These are phyloP conservation scores for Allygus modestus DNA, from an alignment of 2,888 invertebrate genomes.

Conservation along the genomic window DNA sequence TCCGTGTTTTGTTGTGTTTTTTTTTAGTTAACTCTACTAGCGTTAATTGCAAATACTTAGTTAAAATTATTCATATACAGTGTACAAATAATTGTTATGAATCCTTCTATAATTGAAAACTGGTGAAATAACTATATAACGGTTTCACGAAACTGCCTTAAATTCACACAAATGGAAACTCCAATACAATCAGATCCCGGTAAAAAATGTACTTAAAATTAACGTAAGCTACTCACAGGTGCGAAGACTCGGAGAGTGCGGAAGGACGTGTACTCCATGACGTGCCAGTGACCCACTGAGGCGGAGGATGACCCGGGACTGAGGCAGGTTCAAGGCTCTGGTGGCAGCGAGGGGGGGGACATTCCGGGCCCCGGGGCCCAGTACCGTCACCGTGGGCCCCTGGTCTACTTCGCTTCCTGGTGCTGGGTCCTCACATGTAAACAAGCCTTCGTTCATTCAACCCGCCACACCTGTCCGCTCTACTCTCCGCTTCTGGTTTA, in stretches of 20 bases:
- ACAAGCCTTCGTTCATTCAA: constrained; percentile 30
- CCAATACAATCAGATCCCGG: too few species aligned
- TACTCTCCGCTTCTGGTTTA: not conserved
- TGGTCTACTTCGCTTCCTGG: constrained; percentile 17
- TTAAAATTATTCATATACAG: too few species aligned
- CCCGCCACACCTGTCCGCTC: not conserved
- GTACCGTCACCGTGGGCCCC: not conserved
- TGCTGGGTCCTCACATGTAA: constrained; percentile 41
- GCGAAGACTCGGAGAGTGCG: constrained; percentile 1
- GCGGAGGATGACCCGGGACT: constrained; percentile 32
- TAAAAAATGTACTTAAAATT: too few species aligned
- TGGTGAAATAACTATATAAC: too few species aligned
- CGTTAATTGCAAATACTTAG: too few species aligned
- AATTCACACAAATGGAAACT: too few species aligned
- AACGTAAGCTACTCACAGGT: not conserved
- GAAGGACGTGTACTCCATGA: not conserved
- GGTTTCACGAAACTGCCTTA: too few species aligned
- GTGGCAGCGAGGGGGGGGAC: not conserved
- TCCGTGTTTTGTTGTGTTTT: too few species aligned
- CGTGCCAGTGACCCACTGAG: constrained; percentile 41
- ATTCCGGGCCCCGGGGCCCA: not conserved
- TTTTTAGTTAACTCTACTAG: too few species aligned
- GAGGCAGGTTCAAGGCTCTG: constrained; percentile 34
- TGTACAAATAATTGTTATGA: too few species aligned
- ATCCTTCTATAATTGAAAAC: too few species aligned